Evolutionary conservation across 2,113 vertebrate genomes (phyloP).

Genomic region (Pholis gunnellus): DNA sequence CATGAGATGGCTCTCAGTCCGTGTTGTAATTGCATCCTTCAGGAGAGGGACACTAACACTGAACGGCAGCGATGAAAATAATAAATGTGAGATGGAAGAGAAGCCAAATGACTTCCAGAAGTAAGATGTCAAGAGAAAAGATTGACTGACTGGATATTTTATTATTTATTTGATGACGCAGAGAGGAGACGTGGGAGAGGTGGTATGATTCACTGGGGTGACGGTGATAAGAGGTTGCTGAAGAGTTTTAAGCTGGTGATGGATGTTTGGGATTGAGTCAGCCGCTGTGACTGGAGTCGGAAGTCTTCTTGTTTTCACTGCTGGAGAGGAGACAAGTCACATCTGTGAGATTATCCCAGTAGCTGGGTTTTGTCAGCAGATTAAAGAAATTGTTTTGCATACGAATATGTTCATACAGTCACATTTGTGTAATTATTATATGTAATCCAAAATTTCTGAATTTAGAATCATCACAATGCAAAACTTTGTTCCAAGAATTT

Average conservation of each 20-base stretch:
- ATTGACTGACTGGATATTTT: conserved; percentile 43
- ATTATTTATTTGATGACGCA: conserved; percentile 56
- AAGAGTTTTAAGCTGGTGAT: conserved; percentile 47
- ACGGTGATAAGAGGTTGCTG: conserved; percentile 48
- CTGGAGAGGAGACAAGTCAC: conserved; percentile 12
- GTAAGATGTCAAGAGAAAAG: conserved; percentile 20
- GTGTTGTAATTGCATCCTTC: conserved; percentile 1
- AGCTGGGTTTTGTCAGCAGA: not conserved
- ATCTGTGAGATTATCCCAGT: conserved; percentile 30
- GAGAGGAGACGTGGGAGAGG: conserved; percentile 69
- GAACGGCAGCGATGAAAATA: not conserved
- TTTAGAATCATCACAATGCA: too few relatives aligned
- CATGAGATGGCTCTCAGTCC: not conserved
- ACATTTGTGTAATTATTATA: too few relatives aligned
- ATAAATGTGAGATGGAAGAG: not conserved
- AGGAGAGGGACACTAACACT: conserved; percentile 1
- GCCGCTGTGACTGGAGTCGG: conserved; percentile 22
- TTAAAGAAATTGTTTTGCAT: too few relatives aligned
- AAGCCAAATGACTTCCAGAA: conserved; percentile 6
- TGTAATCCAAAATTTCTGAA: too few relatives aligned
- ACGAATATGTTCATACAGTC: too few relatives aligned
- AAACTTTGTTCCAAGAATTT: too few relatives aligned
- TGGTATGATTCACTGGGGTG: conserved; percentile 62
- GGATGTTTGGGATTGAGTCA: conserved; percentile 59
- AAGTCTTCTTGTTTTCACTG: conserved; percentile 4